phyloP scores from a whole-genome alignment of 2,888 invertebrate genomes.

The Parapristionchus giblindavisi region DNA sequence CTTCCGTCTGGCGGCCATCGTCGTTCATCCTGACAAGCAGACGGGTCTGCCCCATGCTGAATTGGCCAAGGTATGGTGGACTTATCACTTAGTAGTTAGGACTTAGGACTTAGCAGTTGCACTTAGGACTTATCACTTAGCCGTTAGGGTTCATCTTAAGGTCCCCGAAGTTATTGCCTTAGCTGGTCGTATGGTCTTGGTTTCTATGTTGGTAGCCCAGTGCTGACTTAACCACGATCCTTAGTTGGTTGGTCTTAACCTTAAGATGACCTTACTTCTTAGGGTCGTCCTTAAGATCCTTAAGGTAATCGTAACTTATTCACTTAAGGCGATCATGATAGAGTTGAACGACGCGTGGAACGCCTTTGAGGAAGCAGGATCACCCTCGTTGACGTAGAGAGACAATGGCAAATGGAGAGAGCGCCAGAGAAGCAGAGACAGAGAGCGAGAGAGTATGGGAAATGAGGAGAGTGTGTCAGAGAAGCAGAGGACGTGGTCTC shows the following conservation, averaged over 20 bases:
- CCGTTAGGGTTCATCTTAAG: no score
- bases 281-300: no score
- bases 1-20: constrained; percentile 92
- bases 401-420: no score
- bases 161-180: no score
- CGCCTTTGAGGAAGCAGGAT: constrained; percentile 81
- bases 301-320: neutral
- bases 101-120: neutral
- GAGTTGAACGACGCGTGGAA: constrained; percentile 98
- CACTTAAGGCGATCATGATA: constrained; percentile 85
- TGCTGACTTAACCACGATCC: neutral
- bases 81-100: neutral
- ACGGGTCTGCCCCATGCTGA: constrained; percentile 42
- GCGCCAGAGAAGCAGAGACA: no score
- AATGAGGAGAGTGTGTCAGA: no score
- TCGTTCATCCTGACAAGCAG: constrained; percentile 95
- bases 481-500: no score
- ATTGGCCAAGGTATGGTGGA: constrained; percentile 24
- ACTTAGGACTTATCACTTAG: no score
- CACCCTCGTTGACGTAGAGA: constrained; percentile 26
- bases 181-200: no score
- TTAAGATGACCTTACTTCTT: no score
- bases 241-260: neutral
- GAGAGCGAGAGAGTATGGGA: no score
- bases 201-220: neutral